These are phyloP conservation scores for Nematostella vectensis DNA, from an alignment of 92 coral and sea anemone species.

Conservation along the genomic window DNA sequence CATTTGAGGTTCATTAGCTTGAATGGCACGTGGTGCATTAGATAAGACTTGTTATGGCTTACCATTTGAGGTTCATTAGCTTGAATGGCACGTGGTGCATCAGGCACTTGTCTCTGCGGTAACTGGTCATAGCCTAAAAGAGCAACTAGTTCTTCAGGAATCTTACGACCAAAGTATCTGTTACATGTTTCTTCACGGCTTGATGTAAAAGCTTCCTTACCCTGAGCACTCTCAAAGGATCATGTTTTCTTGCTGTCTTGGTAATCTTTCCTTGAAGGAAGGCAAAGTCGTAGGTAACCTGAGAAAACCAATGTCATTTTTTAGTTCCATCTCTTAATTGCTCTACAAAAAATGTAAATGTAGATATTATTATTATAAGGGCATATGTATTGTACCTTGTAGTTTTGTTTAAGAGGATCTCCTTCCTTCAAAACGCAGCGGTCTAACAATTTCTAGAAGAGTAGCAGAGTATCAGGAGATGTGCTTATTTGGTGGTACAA, in stretches of 20 bases:
- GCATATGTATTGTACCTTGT: too few relatives aligned
- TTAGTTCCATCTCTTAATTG: too few relatives aligned
- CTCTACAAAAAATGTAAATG: too few relatives aligned
- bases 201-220: too few relatives aligned
- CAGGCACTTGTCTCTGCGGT: slow-evolving; percentile 51
- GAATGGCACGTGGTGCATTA: slow-evolving; percentile 55
- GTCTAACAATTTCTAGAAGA: slow-evolving; percentile 44
- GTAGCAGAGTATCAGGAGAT: too few relatives aligned
- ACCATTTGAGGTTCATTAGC: slow-evolving; percentile 64
- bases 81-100: slow-evolving; percentile 55
- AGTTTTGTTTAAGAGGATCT: slow-evolving; percentile 39
- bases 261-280: slow-evolving; percentile 38
- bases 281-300: slow-evolving; percentile 56
- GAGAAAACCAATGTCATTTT: background rate
- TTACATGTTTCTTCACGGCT: too few relatives aligned
- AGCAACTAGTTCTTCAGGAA: too few relatives aligned
- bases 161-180: too few relatives aligned
- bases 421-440: slow-evolving; percentile 48
- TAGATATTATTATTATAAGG: too few relatives aligned
- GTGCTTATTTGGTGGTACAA: too few relatives aligned
- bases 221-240: slow-evolving; percentile 36
- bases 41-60: too few relatives aligned
- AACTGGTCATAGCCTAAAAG: slow-evolving; percentile 54
- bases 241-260: slow-evolving; percentile 20
- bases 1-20: too few relatives aligned